Evolutionary conservation across 2,888 invertebrate genomes (phyloP).

Genomic region (Tetheella fluctuosa): DNA sequence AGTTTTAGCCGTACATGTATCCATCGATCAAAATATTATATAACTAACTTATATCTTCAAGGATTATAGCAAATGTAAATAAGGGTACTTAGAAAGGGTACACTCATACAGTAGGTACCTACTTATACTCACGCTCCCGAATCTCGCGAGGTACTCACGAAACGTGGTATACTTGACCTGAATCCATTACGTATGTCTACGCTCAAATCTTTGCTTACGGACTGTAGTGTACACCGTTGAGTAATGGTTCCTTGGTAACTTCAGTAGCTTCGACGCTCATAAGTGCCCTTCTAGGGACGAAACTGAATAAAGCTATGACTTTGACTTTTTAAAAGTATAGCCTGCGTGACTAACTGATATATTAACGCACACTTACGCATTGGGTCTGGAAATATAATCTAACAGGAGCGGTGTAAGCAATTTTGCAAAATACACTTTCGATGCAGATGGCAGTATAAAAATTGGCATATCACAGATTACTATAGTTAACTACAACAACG

Average conservation of each 20-base stretch:
- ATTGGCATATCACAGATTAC: no score
- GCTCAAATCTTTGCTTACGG: conserved; percentile 49
- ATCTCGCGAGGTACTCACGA: conserved; percentile 28
- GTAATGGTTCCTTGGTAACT: conserved; percentile 15
- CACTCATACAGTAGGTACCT: conserved; percentile 4
- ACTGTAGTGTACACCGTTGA: conserved; percentile 37
- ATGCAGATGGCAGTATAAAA: no score
- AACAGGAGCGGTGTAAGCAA: no score
- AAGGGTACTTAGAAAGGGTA: conserved; percentile 15
- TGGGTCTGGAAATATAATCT: no score
- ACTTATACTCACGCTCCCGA: conserved; percentile 7
- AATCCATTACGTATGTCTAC: conserved; percentile 58
- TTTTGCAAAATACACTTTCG: no score
- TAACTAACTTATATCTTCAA: conserved; percentile 6
- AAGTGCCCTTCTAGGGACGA: no score
- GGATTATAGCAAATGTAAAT: conserved; percentile 14
- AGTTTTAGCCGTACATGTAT: neutral
- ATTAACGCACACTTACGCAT: no score
- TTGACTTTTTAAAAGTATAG: no score
- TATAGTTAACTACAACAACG: no score
- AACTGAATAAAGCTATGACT: no score
- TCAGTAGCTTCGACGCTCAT: no score
- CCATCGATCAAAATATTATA: conserved; percentile 13
- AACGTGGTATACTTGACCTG: conserved; percentile 65
- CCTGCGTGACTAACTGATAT: no score